Evolutionary conservation across 2,113 vertebrate genomes (phyloP), one percentile per base, ranked within the genome.

Genomic region (Choloepus hoffmanni): DNA sequence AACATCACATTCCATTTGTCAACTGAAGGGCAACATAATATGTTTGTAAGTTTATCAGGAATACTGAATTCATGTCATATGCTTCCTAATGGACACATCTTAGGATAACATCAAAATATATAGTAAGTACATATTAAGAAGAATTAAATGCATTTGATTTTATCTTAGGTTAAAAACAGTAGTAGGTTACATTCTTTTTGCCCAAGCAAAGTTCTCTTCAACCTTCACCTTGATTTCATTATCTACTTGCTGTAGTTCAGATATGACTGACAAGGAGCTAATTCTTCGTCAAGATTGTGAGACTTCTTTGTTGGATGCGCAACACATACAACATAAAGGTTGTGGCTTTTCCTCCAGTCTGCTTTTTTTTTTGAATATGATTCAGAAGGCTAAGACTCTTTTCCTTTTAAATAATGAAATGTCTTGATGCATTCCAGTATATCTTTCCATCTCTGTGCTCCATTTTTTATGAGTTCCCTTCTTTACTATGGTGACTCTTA

Each of bases 91-190:
- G 40, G 60, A 79, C 40, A 87, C 88, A 14, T 68, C 24, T 73
- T 96, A 7, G 48, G 67, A 86, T 90, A 50, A 21, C 63, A 87
- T 50, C n/a, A 73, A 63, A 58, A 89, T 68, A 40, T 7, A 23
- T 36, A 91, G 30, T 43, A 82, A 85, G 36, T 62, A 21, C 28
- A 26, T 36, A 45, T 53, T 24, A 68, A 85, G 74, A 82, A 15
- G 48, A 36, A 89, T 68, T 86, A 87, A 83, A 55, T 28, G 3
- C 1, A 55, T 73, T 60, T 83, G n/a, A 73, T 84, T 84, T 82
- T 82, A 65, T 33, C 14, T 94, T 77, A 67, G 10, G 65, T 82
- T 72, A 81, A 90, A 88, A 84, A 73, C 19, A 77, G n/a, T 81
- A 2, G 12, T 82, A 62, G 26, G 18, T 73, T 67, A 40, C 15